phyloP scores from a whole-genome alignment of 2,797 vertebrate species.

The Takifugu rubripes region DNA sequence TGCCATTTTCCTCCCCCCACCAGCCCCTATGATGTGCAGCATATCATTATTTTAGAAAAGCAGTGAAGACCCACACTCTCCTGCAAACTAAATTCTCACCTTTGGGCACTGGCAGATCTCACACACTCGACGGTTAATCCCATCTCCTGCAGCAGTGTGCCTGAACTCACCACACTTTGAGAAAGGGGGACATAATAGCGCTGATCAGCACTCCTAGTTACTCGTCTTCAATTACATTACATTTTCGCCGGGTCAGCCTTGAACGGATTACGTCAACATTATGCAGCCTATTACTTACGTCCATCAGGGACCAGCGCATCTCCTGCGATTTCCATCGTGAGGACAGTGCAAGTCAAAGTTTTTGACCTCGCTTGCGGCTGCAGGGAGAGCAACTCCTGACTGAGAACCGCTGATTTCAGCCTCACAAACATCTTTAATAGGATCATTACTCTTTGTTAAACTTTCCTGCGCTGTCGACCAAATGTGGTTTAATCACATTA shows the following conservation, averaged over 20 bases:
- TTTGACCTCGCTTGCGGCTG: not conserved
- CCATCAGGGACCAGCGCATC: slow-evolving; percentile 34
- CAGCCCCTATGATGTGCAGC: too few relatives aligned
- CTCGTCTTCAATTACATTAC: slow-evolving; percentile 15
- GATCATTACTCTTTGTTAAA: slow-evolving; percentile 29
- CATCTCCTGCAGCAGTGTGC: too few relatives aligned
- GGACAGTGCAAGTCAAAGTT: slow-evolving; percentile 6
- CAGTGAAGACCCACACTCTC: too few relatives aligned
- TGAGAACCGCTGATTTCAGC: slow-evolving; percentile 11
- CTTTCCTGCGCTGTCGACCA: slow-evolving; percentile 25
- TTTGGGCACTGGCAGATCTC: too few relatives aligned
- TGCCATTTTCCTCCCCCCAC: too few relatives aligned
- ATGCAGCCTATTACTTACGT: slow-evolving; percentile 28
- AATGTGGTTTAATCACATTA: slow-evolving; percentile 29
- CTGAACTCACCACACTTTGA: too few relatives aligned
- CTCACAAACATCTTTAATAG: slow-evolving; percentile 3
- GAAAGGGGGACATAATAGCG: slow-evolving; percentile 2
- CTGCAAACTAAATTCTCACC: too few relatives aligned
- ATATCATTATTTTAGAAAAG: too few relatives aligned
- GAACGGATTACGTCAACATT: slow-evolving; percentile 33
- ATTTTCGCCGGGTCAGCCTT: slow-evolving; percentile 24
- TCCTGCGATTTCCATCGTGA: slow-evolving; percentile 20
- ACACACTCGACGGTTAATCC: too few relatives aligned
- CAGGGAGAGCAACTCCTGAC: not conserved
- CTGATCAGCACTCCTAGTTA: slow-evolving; percentile 2